A percentile compares a stretch with the other conserved stretches of the same genome.
Evolutionary conservation across 1,140 invertebrate genomes (phyloP).

Genomic region (Conus betulinus): DNA sequence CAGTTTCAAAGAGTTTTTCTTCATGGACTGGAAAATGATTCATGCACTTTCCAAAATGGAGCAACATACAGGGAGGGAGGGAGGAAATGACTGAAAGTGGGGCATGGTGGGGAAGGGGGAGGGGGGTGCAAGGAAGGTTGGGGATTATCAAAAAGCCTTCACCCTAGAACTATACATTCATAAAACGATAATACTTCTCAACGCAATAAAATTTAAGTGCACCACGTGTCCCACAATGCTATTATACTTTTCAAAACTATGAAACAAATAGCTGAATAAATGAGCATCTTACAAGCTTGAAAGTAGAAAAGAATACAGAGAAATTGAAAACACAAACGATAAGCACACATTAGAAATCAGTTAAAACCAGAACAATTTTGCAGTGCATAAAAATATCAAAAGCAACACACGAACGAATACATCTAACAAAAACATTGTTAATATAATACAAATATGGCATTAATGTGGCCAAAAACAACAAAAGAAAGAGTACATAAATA

Average conservation of each 20-base stretch:
- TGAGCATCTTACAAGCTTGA: neutral
- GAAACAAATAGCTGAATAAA: neutral
- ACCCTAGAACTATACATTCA: neutral
- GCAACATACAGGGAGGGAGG: too few species aligned
- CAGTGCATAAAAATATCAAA: neutral
- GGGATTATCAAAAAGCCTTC: neutral
- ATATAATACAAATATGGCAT: neutral
- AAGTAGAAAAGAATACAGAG: neutral
- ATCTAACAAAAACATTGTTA: neutral
- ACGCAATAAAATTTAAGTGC: neutral
- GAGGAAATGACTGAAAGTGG: neutral
- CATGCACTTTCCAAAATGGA: too few species aligned
- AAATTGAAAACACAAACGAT: neutral
- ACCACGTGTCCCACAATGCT: too few species aligned
- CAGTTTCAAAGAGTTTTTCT: too few species aligned
- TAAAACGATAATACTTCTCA: neutral
- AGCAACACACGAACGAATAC: neutral
- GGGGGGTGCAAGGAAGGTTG: neutral
- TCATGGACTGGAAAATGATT: too few species aligned
- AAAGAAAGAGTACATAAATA: neutral
- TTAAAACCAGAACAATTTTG: neutral
- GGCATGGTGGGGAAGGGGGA: too few species aligned
- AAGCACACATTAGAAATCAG: neutral
- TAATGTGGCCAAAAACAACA: neutral
- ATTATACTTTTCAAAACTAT: too few species aligned